Evolutionary conservation across 2,113 vertebrate species (phyloP).

Genomic region (Chaetodon auriga): DNA sequence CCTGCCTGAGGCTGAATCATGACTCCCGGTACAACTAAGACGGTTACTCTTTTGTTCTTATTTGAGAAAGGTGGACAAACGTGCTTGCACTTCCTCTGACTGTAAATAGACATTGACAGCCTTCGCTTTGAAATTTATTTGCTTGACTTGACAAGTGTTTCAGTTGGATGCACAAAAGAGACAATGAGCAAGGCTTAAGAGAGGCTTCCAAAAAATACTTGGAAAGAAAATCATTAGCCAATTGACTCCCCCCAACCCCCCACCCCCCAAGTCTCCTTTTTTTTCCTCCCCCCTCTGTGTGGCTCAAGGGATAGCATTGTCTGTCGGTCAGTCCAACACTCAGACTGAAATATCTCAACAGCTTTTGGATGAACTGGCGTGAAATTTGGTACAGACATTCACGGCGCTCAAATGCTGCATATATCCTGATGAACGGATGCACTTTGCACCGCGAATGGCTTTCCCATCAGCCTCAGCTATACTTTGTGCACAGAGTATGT

Average conservation of each 20-base stretch:
- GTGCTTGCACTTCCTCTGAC: conserved; percentile 43
- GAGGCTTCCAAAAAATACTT: conserved; percentile 57
- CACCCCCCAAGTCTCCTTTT: conserved; percentile 3
- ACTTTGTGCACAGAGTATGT: background rate
- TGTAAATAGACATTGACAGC: conserved; percentile 64
- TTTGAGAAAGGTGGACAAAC: conserved; percentile 48
- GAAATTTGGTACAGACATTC: background rate
- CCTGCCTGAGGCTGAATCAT: conserved; percentile 42
- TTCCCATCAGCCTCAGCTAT: background rate
- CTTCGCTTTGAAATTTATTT: conserved; percentile 62
- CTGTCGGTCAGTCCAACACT: background rate
- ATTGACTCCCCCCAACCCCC: conserved; percentile 55
- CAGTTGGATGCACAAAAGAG: conserved; percentile 63
- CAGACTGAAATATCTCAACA: background rate
- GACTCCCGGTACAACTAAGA: conserved; percentile 36
- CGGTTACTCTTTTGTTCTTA: conserved; percentile 39
- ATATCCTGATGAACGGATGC: background rate
- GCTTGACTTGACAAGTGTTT: conserved; percentile 67
- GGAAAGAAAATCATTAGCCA: conserved; percentile 71
- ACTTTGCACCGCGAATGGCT: background rate
- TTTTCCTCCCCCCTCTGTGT: background rate
- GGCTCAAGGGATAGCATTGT: background rate
- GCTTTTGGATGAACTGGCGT: background rate
- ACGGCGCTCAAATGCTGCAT: background rate
- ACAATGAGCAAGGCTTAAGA: conserved; percentile 54